A percentile compares a stretch with the other conserved stretches of the same genome.
Conservation (phyloP, 2,888 invertebrate genomes). For the Acronicta leporina region DNA sequence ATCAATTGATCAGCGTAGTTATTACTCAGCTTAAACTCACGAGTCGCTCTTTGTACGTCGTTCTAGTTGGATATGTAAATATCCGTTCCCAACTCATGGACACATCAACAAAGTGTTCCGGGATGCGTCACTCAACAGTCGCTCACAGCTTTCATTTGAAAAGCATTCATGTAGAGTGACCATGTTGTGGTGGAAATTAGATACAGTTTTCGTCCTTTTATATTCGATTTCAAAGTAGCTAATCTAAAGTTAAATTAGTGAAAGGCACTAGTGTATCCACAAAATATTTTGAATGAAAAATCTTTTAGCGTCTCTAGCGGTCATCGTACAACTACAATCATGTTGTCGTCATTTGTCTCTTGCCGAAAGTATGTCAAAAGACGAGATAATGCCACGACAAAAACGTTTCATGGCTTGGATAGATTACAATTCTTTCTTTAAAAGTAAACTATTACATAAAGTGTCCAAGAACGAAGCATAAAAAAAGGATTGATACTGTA, state of each 20-base stretch:
- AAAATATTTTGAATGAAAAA: no score
- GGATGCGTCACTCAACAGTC: constrained; percentile 43
- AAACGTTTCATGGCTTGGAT: no score
- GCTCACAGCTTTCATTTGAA: constrained; percentile 15
- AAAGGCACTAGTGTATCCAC: no score
- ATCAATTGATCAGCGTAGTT: no score
- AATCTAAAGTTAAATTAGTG: no score
- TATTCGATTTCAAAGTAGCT: constrained; percentile 2
- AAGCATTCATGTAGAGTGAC: constrained; percentile 12
- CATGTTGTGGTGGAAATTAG: constrained; percentile 12
- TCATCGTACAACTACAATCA: background rate
- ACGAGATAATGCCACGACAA: no score
- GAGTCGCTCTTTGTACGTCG: no score
- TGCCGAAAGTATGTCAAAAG: no score
- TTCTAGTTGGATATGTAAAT: background rate
- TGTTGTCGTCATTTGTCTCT: no score
- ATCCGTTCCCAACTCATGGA: constrained; percentile 25
- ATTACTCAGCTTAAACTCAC: no score
- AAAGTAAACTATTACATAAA: background rate
- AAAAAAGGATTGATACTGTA: background rate
- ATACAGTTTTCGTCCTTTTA: constrained; percentile 14
- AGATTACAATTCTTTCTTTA: no score
- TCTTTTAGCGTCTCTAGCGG: background rate
- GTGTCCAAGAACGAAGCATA: background rate
- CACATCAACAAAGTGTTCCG: constrained; percentile 35